Base-by-base conservation (phyloP, 2,113 vertebrate genomes). In the Notothenia rossii region DNA sequence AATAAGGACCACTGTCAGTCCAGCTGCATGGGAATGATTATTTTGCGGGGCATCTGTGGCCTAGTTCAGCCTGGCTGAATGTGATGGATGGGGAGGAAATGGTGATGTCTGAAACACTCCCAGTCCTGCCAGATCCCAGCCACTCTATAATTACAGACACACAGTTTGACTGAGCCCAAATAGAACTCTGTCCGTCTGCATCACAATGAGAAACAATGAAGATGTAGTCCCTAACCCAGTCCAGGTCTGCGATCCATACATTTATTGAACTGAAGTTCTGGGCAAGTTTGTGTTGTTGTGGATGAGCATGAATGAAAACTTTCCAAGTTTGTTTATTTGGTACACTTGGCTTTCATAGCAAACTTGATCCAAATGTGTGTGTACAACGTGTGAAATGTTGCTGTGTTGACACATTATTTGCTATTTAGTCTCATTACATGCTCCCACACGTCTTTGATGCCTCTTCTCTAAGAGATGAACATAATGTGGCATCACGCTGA, bases 81-180 rank as follows among this genome's bases (percentile, higher is more conserved):
- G 89, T 92, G 93, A 94, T 91, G 91, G 93, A 93, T 93, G 90
- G 90, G 89, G 89, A 94, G 91, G 93, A 93, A 94, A 93, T 90
- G 89, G 90, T 65, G 85, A 90, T 89, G 89, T 91, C 92, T 93
- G 88, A 91, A 92, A 90, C 89, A 90, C 87, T 90, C 89, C 91
- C 76, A 86, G 81, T 89, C 77, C 93, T 83, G 90, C 85, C 89
- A 91, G 81, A 89, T 90, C 83, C 50, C 83, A 85, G 88, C 84
- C 87, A 88, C 88, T 90, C 90, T 77, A 89, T 92, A 91, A 93
- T 93, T 91, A 93, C 86, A 89, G 84, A 89, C 88, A 72, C 87
- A 85, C 78, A 59, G 77, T 91, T 89, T 90, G 84, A 89, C 81
- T 82, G 79, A 82, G 78, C 83, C 82, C 62, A 72, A 86, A 87